These are phyloP conservation scores for Spilarctia lutea DNA, from an alignment of 2,888 invertebrate species.

Conservation along the genomic window DNA sequence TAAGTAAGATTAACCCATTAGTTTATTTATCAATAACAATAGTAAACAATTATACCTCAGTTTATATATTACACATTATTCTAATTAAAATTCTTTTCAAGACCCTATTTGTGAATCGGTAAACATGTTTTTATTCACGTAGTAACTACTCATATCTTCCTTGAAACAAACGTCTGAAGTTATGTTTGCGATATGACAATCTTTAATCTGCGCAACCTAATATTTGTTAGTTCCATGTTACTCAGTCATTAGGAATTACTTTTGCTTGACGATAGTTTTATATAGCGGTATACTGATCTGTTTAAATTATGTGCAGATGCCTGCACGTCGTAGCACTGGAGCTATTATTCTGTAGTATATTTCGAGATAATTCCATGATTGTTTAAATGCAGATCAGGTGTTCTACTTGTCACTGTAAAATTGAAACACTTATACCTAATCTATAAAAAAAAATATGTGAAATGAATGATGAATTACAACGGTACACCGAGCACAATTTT, in stretches of 20 bases:
- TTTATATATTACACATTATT: constrained; percentile 44
- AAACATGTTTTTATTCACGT: constrained; percentile 54
- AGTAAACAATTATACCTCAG: constrained; percentile 35
- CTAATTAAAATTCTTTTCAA: constrained; percentile 47
- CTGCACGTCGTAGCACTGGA: constrained; percentile 66
- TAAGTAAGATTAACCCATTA: constrained; percentile 36
- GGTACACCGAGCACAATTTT: not conserved
- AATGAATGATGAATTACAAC: not conserved
- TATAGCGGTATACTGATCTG: constrained; percentile 30
- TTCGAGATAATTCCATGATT: constrained; percentile 66
- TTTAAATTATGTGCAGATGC: constrained; percentile 57
- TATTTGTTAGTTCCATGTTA: constrained; percentile 22
- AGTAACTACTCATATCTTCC: constrained; percentile 64
- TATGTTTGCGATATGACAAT: constrained; percentile 32
- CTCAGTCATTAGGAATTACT: constrained; percentile 20
- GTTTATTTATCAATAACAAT: constrained; percentile 34
- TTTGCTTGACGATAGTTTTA: constrained; percentile 27
- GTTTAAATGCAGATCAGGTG: constrained; percentile 64
- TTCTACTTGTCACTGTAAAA: constrained; percentile 50
- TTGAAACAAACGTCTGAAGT: constrained; percentile 68
- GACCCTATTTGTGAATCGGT: constrained; percentile 49
- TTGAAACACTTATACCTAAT: not conserved
- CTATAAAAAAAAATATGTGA: not conserved
- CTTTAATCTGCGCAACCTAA: constrained; percentile 10
- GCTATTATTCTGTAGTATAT: constrained; percentile 64